Evolutionary conservation across 1,140 invertebrate species (phyloP).

Genomic region (Carposina sasakii): DNA sequence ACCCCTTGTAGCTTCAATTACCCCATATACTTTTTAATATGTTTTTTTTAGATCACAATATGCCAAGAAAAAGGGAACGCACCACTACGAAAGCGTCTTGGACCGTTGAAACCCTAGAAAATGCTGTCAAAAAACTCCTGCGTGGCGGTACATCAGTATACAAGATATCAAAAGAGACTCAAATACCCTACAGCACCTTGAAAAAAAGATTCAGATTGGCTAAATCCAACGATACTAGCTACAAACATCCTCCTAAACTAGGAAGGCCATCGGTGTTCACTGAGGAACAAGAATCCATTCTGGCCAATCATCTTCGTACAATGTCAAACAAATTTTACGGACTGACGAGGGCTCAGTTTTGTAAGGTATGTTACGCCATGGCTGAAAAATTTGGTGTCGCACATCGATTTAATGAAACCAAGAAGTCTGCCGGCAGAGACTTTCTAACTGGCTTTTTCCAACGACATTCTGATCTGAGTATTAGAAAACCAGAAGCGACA

Average conservation of each 20-base stretch:
- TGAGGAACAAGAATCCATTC: slow-evolving; percentile 8
- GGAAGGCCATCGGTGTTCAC: slow-evolving; percentile 5
- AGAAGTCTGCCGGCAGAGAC: not conserved
- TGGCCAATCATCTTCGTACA: slow-evolving; percentile 5
- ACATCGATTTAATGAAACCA: slow-evolving; percentile 8
- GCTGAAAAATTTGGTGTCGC: slow-evolving; percentile 5
- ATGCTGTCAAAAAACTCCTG: slow-evolving; percentile 7
- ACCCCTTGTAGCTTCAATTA: not conserved
- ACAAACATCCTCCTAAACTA: slow-evolving; percentile 7
- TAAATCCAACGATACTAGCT: slow-evolving; percentile 6
- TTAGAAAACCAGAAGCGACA: not conserved
- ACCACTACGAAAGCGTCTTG: slow-evolving; percentile 7
- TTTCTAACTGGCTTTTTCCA: not conserved
- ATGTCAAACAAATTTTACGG: slow-evolving; percentile 12
- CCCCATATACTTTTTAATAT: not conserved
- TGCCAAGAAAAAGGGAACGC: slow-evolving; percentile 8
- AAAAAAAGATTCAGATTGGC: slow-evolving; percentile 12
- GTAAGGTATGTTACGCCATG: slow-evolving; percentile 9
- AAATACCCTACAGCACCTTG: slow-evolving; percentile 14
- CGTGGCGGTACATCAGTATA: slow-evolving; percentile 9
- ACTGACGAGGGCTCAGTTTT: slow-evolving; percentile 8
- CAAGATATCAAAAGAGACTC: slow-evolving; percentile 10
- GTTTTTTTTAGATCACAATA: slow-evolving; percentile 8
- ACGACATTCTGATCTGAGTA: slow-evolving; percentile 7
- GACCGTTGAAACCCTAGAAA: slow-evolving; percentile 8